These are phyloP conservation scores for Bicyclus anynana DNA, from an alignment of 1,140 invertebrate genomes.

Conservation along the genomic window DNA sequence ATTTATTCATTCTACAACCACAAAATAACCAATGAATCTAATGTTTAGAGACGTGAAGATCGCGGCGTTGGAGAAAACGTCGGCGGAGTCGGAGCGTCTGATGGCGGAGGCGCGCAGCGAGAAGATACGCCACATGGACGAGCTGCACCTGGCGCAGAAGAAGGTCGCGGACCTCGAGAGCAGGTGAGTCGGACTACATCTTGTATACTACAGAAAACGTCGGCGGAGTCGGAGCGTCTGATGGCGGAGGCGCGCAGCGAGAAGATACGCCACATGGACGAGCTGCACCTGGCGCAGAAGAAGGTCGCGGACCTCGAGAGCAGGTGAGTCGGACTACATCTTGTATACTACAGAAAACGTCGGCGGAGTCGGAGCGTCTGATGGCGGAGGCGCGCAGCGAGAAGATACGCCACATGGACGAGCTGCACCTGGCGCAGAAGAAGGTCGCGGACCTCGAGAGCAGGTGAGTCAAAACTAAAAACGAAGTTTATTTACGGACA, in stretches of 20 bases:
- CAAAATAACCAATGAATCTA: too few relatives aligned
- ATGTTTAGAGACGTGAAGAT: slow-evolving; percentile 91
- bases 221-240: slow-evolving; percentile 90
- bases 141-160: slow-evolving; percentile 90
- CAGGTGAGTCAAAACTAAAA: slow-evolving; percentile 60
- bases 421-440: slow-evolving; percentile 90
- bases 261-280: slow-evolving; percentile 92
- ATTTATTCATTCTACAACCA: too few relatives aligned
- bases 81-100: slow-evolving; percentile 90
- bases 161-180: slow-evolving; percentile 89
- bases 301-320: slow-evolving; percentile 89
- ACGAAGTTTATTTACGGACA: too few relatives aligned
- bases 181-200: slow-evolving; percentile 41
- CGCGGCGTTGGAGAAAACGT: slow-evolving; percentile 90
- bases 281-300: slow-evolving; percentile 90
- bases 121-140: slow-evolving; percentile 92
- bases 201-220: too few relatives aligned
- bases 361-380: slow-evolving; percentile 90
- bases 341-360: too few relatives aligned
- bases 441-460: slow-evolving; percentile 89
- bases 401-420: slow-evolving; percentile 92
- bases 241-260: slow-evolving; percentile 91
- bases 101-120: slow-evolving; percentile 91
- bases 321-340: slow-evolving; percentile 41
- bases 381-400: slow-evolving; percentile 91